Evolutionary conservation across 1,140 invertebrate species (phyloP), one percentile per base, ranked within the genome.

Genomic region (Epicauta chinensis): DNA sequence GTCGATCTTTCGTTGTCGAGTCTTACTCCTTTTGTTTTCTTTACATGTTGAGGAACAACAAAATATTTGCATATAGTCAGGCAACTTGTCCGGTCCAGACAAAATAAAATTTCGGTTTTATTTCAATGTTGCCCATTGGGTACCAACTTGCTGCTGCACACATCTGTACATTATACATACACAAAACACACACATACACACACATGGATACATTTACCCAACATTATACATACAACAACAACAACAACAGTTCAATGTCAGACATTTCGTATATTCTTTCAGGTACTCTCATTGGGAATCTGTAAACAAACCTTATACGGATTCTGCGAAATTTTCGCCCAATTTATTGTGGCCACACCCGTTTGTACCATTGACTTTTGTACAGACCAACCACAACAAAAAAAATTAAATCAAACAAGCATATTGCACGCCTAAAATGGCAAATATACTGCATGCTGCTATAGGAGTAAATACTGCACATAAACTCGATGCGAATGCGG

Each of bases 81-180:
- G 52, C 47, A 52, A 49, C 52, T 52, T 55, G 53, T 51, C 56
- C 51, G 56, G 56, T 51, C 56, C 56, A 58, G 56, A 58, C 56
- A 58, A 58, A 58, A 58, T 58, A 58, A 58, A 55, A 58, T 55
- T 55, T 55, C 31, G 47, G 48, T 58, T 55, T 58, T 58, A 54
- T 58, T 53, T 57, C 51, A 35, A 35, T 46, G 31, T 31, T 47
- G 45, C 23, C 23, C 23, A 23, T 23, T 23, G 23, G 45, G 45
- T 47, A 23, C 23, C 23, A 23, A 23, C 23, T 23, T 23, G 23
- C 23, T n/a, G 7, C 23, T 7, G 7, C 23, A 23, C 23, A 23
- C 23, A 23, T 23, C 23, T 23, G 23, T 23, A 23, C 23, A 23
- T n/a, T n/a, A n/a, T n/a, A 23, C 2, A 7, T 23, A 2, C 23